A percentile compares a stretch with the other conserved stretches of the same genome.
These are phyloP conservation scores for Aulostomus chinensis DNA, from an alignment of 2,797 vertebrate species.

Conservation along the genomic window DNA sequence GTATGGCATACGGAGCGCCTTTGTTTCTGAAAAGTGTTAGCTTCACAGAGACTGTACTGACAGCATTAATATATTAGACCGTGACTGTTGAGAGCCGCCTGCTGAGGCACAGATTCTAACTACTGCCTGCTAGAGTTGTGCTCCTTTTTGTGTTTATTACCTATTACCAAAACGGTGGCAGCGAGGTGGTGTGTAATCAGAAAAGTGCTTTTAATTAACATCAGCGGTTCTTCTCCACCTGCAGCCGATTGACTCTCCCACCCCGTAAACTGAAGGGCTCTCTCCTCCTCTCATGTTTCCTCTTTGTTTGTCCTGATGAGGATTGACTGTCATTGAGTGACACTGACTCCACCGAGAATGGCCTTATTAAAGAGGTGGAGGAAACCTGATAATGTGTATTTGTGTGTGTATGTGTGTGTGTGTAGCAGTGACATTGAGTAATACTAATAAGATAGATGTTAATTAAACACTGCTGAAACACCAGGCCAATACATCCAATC, in stretches of 20 bases:
- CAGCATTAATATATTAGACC: slow-evolving; percentile 83
- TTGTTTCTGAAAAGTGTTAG: slow-evolving; percentile 83
- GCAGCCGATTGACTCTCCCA: slow-evolving; percentile 40
- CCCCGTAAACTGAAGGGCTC: slow-evolving; percentile 34
- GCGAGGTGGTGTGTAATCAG: slow-evolving; percentile 36
- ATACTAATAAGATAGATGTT: slow-evolving; percentile 77
- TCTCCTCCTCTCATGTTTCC: slow-evolving; percentile 48
- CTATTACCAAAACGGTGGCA: slow-evolving; percentile 38
- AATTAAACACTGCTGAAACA: slow-evolving; percentile 72
- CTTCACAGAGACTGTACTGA: slow-evolving; percentile 80
- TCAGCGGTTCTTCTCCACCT: slow-evolving; percentile 48
- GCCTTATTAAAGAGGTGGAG: slow-evolving; percentile 63
- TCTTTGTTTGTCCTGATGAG: slow-evolving; percentile 69
- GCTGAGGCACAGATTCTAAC: slow-evolving; percentile 66
- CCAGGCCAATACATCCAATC: slow-evolving; percentile 77
- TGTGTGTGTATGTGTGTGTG: slow-evolving; percentile 19
- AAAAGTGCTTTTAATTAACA: slow-evolving; percentile 62
- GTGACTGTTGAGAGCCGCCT: slow-evolving; percentile 72
- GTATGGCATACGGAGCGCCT: slow-evolving; percentile 75
- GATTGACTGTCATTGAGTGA: slow-evolving; percentile 65
- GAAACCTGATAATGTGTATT: slow-evolving; percentile 44
- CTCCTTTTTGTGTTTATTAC: slow-evolving; percentile 48
- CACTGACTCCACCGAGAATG: slow-evolving; percentile 55
- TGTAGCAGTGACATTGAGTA: slow-evolving; percentile 61
- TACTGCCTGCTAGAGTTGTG: slow-evolving; percentile 55